phyloP scores from a whole-genome alignment of 1,140 invertebrate species.

The Ridgeia piscesae region DNA sequence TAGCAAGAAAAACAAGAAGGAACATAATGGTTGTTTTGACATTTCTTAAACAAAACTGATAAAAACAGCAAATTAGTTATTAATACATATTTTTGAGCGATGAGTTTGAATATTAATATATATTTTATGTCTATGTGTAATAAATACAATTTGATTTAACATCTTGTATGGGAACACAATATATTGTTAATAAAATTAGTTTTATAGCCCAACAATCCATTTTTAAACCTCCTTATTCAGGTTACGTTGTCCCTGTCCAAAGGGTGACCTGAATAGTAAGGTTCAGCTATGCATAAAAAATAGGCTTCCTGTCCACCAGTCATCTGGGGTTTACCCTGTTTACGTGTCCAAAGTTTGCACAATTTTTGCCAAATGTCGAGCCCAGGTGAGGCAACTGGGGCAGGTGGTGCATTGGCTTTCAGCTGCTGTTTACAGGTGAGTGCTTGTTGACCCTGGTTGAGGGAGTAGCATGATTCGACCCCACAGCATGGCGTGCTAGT shows the following conservation, averaged over 20 bases:
- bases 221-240: no score
- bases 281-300: no score
- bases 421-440: not conserved
- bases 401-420: not conserved
- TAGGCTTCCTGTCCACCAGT: no score
- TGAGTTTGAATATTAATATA: not conserved
- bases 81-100: not conserved
- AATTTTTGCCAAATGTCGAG: not conserved
- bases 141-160: not conserved
- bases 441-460: not conserved
- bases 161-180: not conserved
- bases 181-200: not conserved
- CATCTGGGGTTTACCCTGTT: no score
- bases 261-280: no score
- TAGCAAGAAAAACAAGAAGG: not conserved
- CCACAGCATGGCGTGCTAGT: not conserved
- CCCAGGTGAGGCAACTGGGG: not conserved
- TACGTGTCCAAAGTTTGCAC: not conserved
- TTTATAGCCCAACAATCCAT: not conserved
- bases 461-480: not conserved
- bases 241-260: no score
- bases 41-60: not conserved
- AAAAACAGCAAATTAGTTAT: not conserved
- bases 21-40: not conserved
- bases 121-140: not conserved